Base-by-base conservation (phyloP, 2,113 vertebrate genomes). In the Mesoclemmys tuberculata region DNA sequence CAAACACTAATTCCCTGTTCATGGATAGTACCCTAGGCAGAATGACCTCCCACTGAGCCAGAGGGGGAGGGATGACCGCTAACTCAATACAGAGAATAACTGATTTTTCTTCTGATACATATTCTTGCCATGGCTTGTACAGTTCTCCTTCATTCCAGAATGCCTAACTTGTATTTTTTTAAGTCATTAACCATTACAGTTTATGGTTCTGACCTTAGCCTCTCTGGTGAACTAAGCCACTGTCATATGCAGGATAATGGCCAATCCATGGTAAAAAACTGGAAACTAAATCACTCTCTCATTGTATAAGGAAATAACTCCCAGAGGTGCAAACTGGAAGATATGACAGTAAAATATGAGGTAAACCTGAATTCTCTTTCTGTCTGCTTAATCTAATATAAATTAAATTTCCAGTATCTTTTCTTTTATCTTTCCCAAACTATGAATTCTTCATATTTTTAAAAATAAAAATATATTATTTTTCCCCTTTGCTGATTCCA, bases 231-330 rank as follows among this genome's bases (percentile, higher is more conserved):
- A 68, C 10, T 77, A 92, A 88, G 54, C 4, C 51, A 71, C 14
- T 2, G 1, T 82, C 54, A 89, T 7, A 78, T 82, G 74, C n/a
- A 91, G 89, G 44, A 71, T 7, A 88, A 26, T 80, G 91, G 21
- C 58, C 21, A 90, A 44, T 90, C 12, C 31, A 81, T 86, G 64
- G 22, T 92, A 92, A 84, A 74, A 96, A 91, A 87, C 8, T 7
- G 52, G 68, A 96, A 97, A 92, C 16, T 85, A 93, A 96, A 94
- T 92, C 8, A 10, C 1, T 85, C 52, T 93, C 91, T 85, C 35
- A 46, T 80, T 91, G 12, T 89, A 82, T 84, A 82, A 90, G 4
- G 14, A 90, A 91, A 91, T 83, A 18, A 4, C 46, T 95, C 49
- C 68, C 56, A 6, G 22, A 88, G 68, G 85, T n/a, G 81, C 80